Evolutionary conservation across 2,797 vertebrate genomes (phyloP), one percentile per base, ranked within the genome.

Genomic region (Gambusia yucatana): DNA sequence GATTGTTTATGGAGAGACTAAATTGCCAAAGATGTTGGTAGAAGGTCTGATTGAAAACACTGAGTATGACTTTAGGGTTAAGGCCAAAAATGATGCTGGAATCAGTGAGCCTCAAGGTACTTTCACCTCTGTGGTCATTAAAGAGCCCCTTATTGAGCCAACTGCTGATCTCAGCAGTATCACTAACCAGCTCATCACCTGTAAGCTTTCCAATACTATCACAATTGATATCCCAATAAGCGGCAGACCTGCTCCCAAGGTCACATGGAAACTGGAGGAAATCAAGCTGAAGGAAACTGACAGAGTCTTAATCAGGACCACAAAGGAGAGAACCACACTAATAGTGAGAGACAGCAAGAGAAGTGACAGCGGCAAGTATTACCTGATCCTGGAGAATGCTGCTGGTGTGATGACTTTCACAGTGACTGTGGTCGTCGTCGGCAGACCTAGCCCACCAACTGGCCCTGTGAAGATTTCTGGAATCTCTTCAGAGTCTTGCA

Each of bases 241-340:
- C 86, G 98, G 98, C 20, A 98, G 98, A 70, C 98, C 98, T 65
- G 90, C 96, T 82, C 98, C 98, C 69, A 99, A 98, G 91, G 97
- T 98, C 85, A 97, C 94, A 65, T 99, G 98, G 98, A 99, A 98
- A 88, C 96, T 99, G 85, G 98, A 99, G 90, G 98, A 99, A 91
- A 99, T 99, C 96, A 98, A 97, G 95, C 95, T 99, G 28, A 99
- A 99, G 87, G 98, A 99, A 95, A 98, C 97, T 1, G 98, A 99
- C 55, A 97, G 98, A 94, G 90, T 99, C 46, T 94, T 87, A 61
- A 98, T 99, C 87, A 97, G 94, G 78, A 98, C 96, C 71, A 97
- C 96, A 75, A 97, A 96, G 84, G 97, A 99, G 22, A 97, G 95
- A 91, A 98, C 97, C 52, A 98, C 97, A 0, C 83, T 99, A 82